Base-by-base conservation (phyloP, 2,113 vertebrate species). In the Phainopepla nitens region DNA sequence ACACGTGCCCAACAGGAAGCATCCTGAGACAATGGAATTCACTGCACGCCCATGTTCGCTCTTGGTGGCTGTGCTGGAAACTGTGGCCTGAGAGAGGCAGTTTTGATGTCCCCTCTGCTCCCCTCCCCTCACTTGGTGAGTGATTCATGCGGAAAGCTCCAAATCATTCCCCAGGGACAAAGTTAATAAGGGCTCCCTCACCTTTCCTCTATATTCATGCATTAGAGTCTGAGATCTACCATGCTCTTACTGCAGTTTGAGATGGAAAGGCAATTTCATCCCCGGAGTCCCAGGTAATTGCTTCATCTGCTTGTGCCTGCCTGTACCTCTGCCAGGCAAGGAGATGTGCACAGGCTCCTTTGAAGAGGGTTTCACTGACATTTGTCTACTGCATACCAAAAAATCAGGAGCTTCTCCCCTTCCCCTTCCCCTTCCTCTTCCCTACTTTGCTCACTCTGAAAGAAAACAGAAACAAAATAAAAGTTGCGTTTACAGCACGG, bases 391-490 rank as follows among this genome's bases (percentile, higher is more conserved):
- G 62, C 61, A 65, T 24, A 39, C 49, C 4, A 19, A 76, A 93
- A 95, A 47, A 56, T 36, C 79, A 54, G 92, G 54, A 94, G 79
- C 81, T 61, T 87, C 62, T 79, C 88, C 66, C 73, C 31, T 86
- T 77, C 73, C 87, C 90, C 56, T 66, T n/a, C 39, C 49, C 70
- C 44, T 50, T 41, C 41, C n/a, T n/a, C n/a, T n/a, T 49, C 78
- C 85, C 39, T 19, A 35, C 89, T 87, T 86, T 44, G 61, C 78
- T 89, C 5, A 0, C 36, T 81, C 65, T 7, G 81, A 95, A 80
- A 90, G 70, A 95, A 93, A 94, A 83, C 56, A 93, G 76, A 95
- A 96, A 94, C 76, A 89, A 96, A 96, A 95, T 69, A 65, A 75
- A 97, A 96, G 78, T 91, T 41, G 27, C 5, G 0, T 84, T 89